Percentiles rank a stretch among this genome's conserved stretches.
Conservation (phyloP, 2,888 invertebrate genomes). For the Morpho helenor region DNA sequence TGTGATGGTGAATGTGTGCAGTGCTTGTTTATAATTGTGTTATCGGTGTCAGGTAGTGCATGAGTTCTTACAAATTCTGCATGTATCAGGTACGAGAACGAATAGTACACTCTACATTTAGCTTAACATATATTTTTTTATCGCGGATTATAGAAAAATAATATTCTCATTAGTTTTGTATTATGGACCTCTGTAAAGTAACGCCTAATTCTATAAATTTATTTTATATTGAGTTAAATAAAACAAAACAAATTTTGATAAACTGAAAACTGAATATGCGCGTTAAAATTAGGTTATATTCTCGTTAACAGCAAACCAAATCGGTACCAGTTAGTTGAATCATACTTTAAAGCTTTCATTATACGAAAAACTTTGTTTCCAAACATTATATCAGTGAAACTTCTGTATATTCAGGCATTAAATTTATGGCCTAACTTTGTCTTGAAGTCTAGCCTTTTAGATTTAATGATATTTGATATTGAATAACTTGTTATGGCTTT, state of each 20-base stretch:
- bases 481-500: slow-evolving; percentile 9
- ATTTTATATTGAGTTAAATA: background rate
- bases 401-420: slow-evolving; percentile 33
- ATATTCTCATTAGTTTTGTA: too few relatives aligned
- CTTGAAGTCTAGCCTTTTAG: slow-evolving; percentile 35
- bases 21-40: too few relatives aligned
- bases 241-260: background rate
- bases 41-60: too few relatives aligned
- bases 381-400: slow-evolving; percentile 30
- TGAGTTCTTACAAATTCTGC: too few relatives aligned
- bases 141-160: too few relatives aligned
- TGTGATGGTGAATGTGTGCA: too few relatives aligned
- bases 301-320: slow-evolving; percentile 9
- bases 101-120: too few relatives aligned
- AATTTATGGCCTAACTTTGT: slow-evolving; percentile 54
- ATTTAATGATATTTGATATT: slow-evolving; percentile 30
- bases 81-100: too few relatives aligned
- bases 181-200: too few relatives aligned
- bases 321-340: slow-evolving; percentile 12
- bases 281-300: slow-evolving; percentile 1
- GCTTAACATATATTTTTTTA: too few relatives aligned
- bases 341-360: slow-evolving; percentile 24
- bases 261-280: background rate
- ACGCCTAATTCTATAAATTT: too few relatives aligned
- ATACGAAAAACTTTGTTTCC: slow-evolving; percentile 28